Conservation (phyloP, 2,797 vertebrate genomes). For the Sciurus vulgaris region DNA sequence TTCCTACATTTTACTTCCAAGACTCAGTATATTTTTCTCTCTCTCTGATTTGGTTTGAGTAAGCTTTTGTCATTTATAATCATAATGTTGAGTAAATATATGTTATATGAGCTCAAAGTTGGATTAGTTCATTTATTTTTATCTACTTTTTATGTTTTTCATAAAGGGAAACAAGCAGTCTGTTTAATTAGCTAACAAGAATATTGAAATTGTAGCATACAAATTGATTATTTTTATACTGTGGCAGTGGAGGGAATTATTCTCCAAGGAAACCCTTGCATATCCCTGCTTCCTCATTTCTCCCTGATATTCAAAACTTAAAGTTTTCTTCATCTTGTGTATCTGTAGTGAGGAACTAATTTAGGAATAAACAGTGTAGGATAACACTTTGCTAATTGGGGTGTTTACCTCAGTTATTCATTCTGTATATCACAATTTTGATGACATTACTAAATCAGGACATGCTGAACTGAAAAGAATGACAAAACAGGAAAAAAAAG, state of each 20-base stretch:
- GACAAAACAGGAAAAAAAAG: neutral
- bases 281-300: neutral
- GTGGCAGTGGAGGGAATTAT: constrained; percentile 3
- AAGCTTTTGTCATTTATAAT: neutral
- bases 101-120: neutral
- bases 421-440: neutral
- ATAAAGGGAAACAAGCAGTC: constrained; percentile 9
- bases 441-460: neutral
- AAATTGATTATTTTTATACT: constrained; percentile 48
- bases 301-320: constrained; percentile 23
- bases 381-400: neutral
- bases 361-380: neutral
- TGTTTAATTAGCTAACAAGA: constrained; percentile 60
- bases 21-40: neutral
- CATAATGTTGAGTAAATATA: neutral
- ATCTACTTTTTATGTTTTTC: constrained; percentile 59
- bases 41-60: constrained; percentile 8
- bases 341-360: neutral
- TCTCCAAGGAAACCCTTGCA: neutral
- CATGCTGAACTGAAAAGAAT: neutral
- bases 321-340: neutral
- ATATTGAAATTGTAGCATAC: neutral
- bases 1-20: neutral
- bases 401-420: neutral
- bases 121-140: constrained; percentile 49